Evolutionary conservation across 2,797 vertebrate genomes (phyloP).

Genomic region (Tapirus indicus): DNA sequence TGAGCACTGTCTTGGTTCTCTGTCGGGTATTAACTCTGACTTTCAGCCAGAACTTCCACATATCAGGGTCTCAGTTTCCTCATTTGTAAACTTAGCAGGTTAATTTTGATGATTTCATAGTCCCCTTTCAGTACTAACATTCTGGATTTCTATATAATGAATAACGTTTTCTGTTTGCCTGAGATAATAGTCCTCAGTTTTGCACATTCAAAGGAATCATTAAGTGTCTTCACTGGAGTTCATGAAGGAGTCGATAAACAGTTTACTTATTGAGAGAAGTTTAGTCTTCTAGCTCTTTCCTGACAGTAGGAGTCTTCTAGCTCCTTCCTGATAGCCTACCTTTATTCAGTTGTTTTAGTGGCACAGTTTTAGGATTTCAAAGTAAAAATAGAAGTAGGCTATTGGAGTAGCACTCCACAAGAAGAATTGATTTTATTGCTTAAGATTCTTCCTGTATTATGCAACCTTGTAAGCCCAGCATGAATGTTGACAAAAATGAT

Average conservation of each 20-base stretch:
- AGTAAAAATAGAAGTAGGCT: conserved; percentile 43
- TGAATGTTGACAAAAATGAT: conserved; percentile 64
- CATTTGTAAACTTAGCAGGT: neutral
- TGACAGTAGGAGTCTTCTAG: neutral
- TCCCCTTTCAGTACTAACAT: neutral
- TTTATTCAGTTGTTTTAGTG: neutral
- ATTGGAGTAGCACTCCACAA: neutral
- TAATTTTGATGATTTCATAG: neutral
- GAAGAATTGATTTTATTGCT: conserved; percentile 31
- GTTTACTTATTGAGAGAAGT: neutral
- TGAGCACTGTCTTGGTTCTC: neutral
- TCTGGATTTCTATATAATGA: neutral
- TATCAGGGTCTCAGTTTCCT: neutral
- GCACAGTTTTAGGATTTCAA: neutral
- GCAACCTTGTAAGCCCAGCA: conserved; percentile 22
- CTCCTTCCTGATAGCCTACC: neutral
- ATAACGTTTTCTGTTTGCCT: neutral
- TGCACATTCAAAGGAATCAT: neutral
- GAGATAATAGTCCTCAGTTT: neutral
- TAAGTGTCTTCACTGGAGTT: neutral
- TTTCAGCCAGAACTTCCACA: neutral
- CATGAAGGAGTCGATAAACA: neutral
- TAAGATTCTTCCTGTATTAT: neutral
- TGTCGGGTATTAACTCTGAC: neutral
- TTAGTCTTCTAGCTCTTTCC: neutral